These are phyloP conservation scores for Sisor rabdophorus DNA, from an alignment of 2,113 vertebrate genomes.

Conservation along the genomic window DNA sequence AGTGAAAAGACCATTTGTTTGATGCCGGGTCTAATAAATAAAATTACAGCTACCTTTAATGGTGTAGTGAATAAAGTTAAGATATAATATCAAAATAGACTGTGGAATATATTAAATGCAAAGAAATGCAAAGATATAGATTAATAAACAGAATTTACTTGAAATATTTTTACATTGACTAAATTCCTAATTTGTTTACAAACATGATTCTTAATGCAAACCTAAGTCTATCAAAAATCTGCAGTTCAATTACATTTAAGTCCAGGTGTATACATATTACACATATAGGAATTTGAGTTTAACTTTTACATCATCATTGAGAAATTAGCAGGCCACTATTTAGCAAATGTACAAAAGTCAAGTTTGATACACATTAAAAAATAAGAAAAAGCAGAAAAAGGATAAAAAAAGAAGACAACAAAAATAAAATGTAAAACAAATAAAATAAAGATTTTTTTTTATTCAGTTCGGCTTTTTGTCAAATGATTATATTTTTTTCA, in stretches of 20 bases:
- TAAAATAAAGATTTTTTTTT: too few species aligned
- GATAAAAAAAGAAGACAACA: neutral
- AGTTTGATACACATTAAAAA: neutral
- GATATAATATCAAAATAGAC: too few species aligned
- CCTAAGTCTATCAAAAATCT: neutral
- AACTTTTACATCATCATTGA: too few species aligned
- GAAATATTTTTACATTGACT: too few species aligned
- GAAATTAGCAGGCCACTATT: too few species aligned
- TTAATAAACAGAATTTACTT: too few species aligned
- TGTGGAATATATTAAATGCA: neutral
- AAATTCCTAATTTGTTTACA: too few species aligned
- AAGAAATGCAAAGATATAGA: too few species aligned
- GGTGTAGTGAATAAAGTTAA: neutral
- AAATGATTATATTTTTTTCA: neutral
- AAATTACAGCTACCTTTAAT: neutral
- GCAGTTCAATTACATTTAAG: neutral
- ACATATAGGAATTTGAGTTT: neutral
- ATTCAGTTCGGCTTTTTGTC: neutral
- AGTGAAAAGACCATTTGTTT: slow-evolving; percentile 15
- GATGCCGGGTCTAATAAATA: neutral
- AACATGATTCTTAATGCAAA: neutral
- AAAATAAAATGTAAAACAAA: neutral
- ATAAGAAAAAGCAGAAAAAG: neutral
- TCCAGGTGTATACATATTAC: neutral
- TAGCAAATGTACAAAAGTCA: neutral